These are phyloP conservation scores for Poecilia wingei DNA, from an alignment of 2,797 vertebrate genomes.

Conservation along the genomic window DNA sequence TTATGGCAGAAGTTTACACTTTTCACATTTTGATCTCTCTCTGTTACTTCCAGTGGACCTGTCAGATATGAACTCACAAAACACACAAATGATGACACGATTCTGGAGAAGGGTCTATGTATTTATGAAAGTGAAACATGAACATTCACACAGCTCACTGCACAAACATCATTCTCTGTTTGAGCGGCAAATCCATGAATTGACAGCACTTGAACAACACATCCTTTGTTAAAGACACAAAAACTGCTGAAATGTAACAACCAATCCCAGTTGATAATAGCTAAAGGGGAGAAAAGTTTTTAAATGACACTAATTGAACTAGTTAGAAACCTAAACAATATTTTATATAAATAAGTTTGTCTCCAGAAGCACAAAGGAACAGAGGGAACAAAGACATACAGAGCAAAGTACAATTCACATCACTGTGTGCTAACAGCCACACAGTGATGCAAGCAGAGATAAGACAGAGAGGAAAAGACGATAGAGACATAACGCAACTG, in stretches of 20 bases:
- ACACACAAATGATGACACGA: not conserved
- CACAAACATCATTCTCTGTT: not conserved
- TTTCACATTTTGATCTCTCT: conserved; percentile 1
- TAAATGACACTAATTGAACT: not conserved
- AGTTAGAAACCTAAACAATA: too few relatives aligned
- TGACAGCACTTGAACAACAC: not conserved
- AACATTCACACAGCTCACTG: not conserved
- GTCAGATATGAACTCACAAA: not conserved
- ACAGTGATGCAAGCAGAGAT: not conserved
- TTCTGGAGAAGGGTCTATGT: not conserved
- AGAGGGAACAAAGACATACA: not conserved
- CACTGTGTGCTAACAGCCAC: not conserved
- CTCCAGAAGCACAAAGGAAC: not conserved
- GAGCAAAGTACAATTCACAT: too few relatives aligned
- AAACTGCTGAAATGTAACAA: not conserved
- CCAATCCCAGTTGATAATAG: not conserved
- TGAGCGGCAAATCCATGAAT: not conserved
- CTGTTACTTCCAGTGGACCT: not conserved
- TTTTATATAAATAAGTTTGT: not conserved
- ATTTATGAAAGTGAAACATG: not conserved
- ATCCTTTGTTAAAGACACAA: not conserved
- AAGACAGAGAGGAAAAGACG: not conserved
- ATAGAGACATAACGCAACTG: not conserved
- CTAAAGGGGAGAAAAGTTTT: not conserved
- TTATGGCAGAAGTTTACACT: not conserved